These are phyloP conservation scores for Eupithecia subfuscata DNA, from an alignment of 2,888 invertebrate species.

Conservation along the genomic window DNA sequence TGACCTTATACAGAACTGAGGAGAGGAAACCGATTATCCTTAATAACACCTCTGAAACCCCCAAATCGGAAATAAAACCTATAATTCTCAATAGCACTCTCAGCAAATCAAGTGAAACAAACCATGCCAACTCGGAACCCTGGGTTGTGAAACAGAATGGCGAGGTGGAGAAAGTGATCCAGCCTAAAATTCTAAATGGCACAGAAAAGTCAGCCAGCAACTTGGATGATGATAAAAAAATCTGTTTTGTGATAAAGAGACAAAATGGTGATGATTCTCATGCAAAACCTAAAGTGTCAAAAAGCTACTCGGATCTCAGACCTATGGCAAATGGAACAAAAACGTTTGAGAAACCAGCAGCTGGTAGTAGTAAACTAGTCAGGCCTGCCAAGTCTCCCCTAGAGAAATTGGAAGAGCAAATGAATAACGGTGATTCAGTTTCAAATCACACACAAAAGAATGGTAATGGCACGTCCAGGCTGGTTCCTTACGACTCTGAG, in stretches of 20 bases:
- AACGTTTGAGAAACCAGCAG: slow-evolving; percentile 59
- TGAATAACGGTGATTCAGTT: slow-evolving; percentile 67
- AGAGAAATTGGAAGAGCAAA: slow-evolving; percentile 77
- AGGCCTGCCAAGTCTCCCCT: slow-evolving; percentile 72
- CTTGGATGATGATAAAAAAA: slow-evolving; percentile 69
- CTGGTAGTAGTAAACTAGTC: slow-evolving; percentile 62
- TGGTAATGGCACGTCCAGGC: slow-evolving; percentile 65
- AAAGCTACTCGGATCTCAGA: slow-evolving; percentile 68
- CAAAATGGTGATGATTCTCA: slow-evolving; percentile 62
- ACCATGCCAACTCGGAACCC: slow-evolving; percentile 66
- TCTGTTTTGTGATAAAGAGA: slow-evolving; percentile 68
- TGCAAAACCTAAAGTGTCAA: slow-evolving; percentile 61
- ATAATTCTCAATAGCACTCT: slow-evolving; percentile 76
- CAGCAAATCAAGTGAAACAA: slow-evolving; percentile 63
- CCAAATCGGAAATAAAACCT: slow-evolving; percentile 69
- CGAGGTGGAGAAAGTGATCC: slow-evolving; percentile 73
- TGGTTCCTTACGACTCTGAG: slow-evolving; percentile 86
- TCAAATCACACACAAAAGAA: slow-evolving; percentile 59
- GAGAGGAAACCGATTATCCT: slow-evolving; percentile 66
- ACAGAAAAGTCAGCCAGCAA: slow-evolving; percentile 60
- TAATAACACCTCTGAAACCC: slow-evolving; percentile 62
- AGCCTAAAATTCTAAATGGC: slow-evolving; percentile 67
- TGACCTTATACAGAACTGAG: slow-evolving; percentile 73
- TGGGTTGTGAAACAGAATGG: slow-evolving; percentile 81
- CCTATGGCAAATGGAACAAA: slow-evolving; percentile 52